Evolutionary conservation across 2,113 vertebrate genomes (phyloP).

Genomic region (Ranitomeya imitator): DNA sequence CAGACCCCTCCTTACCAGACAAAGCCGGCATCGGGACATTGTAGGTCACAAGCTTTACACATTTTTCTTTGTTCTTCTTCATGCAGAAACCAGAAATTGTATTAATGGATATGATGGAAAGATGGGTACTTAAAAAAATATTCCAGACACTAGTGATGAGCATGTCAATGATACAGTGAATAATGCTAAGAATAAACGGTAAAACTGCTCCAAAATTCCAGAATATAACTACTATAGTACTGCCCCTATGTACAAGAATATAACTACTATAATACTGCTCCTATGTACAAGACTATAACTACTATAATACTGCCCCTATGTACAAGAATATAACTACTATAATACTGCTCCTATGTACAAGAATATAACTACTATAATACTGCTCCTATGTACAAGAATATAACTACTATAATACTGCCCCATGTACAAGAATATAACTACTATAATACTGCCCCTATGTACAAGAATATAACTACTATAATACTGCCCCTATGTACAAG

Average conservation of each 20-base stretch:
- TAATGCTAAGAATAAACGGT: not conserved
- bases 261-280: not conserved
- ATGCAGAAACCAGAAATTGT: not conserved
- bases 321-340: conserved; percentile 22
- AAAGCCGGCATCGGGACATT: not conserved
- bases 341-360: not conserved
- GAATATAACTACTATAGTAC: not conserved
- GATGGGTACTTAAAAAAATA: not conserved
- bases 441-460: too few species aligned
- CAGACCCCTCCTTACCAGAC: not conserved
- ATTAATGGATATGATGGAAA: not conserved
- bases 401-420: too few species aligned
- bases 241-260: not conserved
- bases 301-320: conserved; percentile 11
- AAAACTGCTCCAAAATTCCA: not conserved
- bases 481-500: too few species aligned
- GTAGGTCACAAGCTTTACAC: not conserved
- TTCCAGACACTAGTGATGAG: not conserved
- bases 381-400: too few species aligned
- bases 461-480: too few species aligned
- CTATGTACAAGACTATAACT: conserved; percentile 7
- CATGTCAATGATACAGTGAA: not conserved
- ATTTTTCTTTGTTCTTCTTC: not conserved
- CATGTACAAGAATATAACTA: too few species aligned
- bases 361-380: not conserved